Base-by-base conservation (phyloP, 2,888 invertebrate genomes). In the Lepeophtheirus nordmannii region DNA sequence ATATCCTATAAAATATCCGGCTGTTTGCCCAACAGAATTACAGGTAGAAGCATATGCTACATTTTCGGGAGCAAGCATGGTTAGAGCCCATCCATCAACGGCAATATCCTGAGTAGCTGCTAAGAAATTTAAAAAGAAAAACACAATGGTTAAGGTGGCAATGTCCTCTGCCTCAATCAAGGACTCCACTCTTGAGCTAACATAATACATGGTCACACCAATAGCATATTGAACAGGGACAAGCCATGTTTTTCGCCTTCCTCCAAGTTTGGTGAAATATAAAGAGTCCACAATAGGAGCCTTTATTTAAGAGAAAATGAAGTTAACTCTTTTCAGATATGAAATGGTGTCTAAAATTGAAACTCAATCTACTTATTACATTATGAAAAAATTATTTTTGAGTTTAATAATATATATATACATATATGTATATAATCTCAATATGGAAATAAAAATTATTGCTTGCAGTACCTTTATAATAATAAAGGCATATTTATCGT, bases 31-130 rank as follows among this genome's bases (percentile, higher is more conserved):
- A 0, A 98, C 92, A 71, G 90, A 89, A 74, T 99, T 99, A 74
- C 98, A 98, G 0, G 97, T 98, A 1, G 97, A 97, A 0, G 98
- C 97, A 79, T 97, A 93, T 1, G 91, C 93, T 7, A 98, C 93
- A 78, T 98, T 98, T 68, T 74, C 90, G 84, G 90, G 87, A 73
- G 91, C 89, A 1, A 98, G 79, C 93, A 99, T 98, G 0, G 97
- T 98, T 12, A 99, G 79, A 0, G 98, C 98, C 98, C 98, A 99
- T 23, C 98, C 98, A 79, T 99, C 98, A 0, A 99, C 97, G 17
- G 94, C 97, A 73, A 98, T 96, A 76, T 99, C 98, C 79, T 99
- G 98, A 1, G 98, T 98, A 1, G 98, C 97, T 8, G 97, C 97
- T 72, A 99, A 79, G 73, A 97, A 94, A 74, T 96, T 97, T 3